Percentiles rank a stretch among this genome's conserved stretches.
Evolutionary conservation across 2,888 invertebrate genomes (phyloP).

Genomic region (Drosophila lutescens): DNA sequence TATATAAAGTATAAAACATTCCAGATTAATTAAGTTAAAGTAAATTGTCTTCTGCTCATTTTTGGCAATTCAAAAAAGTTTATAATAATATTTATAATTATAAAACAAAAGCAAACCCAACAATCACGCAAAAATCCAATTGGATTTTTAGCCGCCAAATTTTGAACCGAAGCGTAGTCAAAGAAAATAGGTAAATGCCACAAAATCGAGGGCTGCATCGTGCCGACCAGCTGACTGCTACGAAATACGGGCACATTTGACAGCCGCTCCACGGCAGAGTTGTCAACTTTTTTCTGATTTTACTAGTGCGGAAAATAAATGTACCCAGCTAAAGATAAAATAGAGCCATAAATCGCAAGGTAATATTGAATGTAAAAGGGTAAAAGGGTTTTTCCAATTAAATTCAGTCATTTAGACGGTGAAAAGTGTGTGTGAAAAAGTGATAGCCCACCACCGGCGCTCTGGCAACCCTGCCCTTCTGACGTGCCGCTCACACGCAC

Average conservation of each 20-base stretch:
- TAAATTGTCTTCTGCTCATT: too few species aligned
- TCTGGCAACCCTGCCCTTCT: slow-evolving; percentile 55
- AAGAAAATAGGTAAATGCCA: slow-evolving; percentile 35
- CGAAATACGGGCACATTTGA: slow-evolving; percentile 27
- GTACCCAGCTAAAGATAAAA: rapidly evolving
- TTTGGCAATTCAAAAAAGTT: too few species aligned
- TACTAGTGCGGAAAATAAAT: slow-evolving; percentile 10
- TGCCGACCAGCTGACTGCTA: slow-evolving; percentile 55
- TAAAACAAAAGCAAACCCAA: background rate
- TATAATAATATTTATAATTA: too few species aligned
- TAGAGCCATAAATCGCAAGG: background rate
- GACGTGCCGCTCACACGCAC: slow-evolving; percentile 62
- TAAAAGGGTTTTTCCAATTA: background rate
- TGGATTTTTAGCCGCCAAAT: slow-evolving; percentile 4
- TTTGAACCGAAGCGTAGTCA: background rate
- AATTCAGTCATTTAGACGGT: too few species aligned
- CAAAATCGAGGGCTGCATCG: slow-evolving; percentile 19
- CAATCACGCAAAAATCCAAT: background rate
- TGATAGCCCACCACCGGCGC: rapidly evolving
- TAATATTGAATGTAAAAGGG: too few species aligned
- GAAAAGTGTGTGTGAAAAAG: background rate
- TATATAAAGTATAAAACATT: too few species aligned
- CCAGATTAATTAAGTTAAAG: too few species aligned
- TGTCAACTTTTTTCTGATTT: slow-evolving; percentile 30
- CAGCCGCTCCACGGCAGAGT: slow-evolving; percentile 46